phyloP scores from a whole-genome alignment of 2,113 vertebrate genomes.

The Campylorhamphus procurvoides region DNA sequence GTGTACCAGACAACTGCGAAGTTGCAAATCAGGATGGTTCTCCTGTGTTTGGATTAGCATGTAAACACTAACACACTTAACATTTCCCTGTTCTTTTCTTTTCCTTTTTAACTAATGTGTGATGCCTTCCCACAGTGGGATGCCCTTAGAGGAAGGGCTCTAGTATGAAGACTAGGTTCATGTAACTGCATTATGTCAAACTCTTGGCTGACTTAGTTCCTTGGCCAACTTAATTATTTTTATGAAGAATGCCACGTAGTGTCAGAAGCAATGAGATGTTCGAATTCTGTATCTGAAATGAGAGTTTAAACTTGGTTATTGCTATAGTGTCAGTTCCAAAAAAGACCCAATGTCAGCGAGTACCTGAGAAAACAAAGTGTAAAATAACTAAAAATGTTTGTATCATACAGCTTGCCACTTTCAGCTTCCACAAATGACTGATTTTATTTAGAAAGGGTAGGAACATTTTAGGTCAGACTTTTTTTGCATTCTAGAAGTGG shows the following conservation, averaged over 20 bases:
- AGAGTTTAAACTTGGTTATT: neutral
- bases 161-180: neutral
- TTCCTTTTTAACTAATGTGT: accelerated
- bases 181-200: neutral
- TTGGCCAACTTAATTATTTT: neutral
- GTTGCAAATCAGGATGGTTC: neutral
- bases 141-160: neutral
- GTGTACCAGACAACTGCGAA: accelerated
- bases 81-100: neutral
- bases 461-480: neutral
- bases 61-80: neutral
- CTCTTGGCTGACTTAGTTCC: neutral
- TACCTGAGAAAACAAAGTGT: neutral
- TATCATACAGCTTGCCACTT: neutral
- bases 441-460: neutral
- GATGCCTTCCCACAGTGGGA: neutral
- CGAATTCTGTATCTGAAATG: neutral
- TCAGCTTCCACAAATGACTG: neutral
- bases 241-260: neutral
- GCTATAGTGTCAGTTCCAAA: neutral
- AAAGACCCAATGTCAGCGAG: neutral
- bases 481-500: neutral
- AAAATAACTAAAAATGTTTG: neutral
- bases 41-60: neutral
- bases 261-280: neutral